A percentile compares a stretch with the other conserved stretches of the same genome.
These are phyloP conservation scores for Pandemis cinnamomeana DNA, from an alignment of 2,888 invertebrate genomes.

Conservation along the genomic window DNA sequence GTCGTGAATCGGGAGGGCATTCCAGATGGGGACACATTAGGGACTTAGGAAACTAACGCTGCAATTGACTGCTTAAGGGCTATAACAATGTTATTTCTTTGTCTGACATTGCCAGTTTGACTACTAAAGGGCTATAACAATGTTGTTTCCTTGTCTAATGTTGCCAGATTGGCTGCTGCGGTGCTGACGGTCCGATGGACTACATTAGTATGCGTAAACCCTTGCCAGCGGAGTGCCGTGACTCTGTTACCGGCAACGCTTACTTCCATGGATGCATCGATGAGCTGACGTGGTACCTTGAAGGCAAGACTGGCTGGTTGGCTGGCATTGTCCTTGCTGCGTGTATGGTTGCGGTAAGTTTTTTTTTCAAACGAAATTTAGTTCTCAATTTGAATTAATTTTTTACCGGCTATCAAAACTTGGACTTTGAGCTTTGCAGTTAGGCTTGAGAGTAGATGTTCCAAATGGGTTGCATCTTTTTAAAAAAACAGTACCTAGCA, in stretches of 20 bases:
- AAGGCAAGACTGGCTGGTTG: constrained; percentile 92
- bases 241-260: constrained; percentile 94
- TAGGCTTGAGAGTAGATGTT: too few species aligned
- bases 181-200: constrained; percentile 94
- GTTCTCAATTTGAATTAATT: too few species aligned
- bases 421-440: too few species aligned
- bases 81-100: neutral
- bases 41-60: neutral
- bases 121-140: constrained; percentile 1
- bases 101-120: constrained; percentile 66
- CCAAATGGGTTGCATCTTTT: neutral
- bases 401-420: too few species aligned
- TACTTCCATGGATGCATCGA: constrained; percentile 95
- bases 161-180: constrained; percentile 93
- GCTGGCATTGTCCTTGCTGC: constrained; percentile 91
- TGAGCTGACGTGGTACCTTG: constrained; percentile 94
- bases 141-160: neutral
- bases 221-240: constrained; percentile 92
- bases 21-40: constrained; percentile 2
- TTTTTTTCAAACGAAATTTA: neutral
- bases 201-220: constrained; percentile 91
- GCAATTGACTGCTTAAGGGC: constrained; percentile 14
- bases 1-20: constrained; percentile 6
- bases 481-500: too few species aligned
- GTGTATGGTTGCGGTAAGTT: constrained; percentile 91